Evolutionary conservation across 2,113 vertebrate genomes (phyloP).

Genomic region (Psephotus haematonotus): DNA sequence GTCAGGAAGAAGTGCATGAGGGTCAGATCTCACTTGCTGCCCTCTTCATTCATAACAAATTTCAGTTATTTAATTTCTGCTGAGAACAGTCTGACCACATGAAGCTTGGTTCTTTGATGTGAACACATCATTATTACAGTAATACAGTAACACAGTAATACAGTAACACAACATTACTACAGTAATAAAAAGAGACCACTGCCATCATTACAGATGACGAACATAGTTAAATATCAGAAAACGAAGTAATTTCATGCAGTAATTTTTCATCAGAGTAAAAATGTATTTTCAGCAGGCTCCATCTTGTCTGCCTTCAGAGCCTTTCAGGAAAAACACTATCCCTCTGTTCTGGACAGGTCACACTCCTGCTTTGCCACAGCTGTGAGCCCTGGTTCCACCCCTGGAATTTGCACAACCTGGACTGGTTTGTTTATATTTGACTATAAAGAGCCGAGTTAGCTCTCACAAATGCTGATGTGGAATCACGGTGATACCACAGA

Average conservation of each 20-base stretch:
- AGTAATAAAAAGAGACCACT: neutral
- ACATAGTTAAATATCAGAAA: neutral
- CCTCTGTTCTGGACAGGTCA: neutral
- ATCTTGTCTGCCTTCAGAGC: neutral
- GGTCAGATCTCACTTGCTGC: neutral
- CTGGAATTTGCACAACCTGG: constrained; percentile 8
- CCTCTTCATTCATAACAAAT: neutral
- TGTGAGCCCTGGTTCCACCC: neutral
- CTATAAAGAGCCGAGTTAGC: neutral
- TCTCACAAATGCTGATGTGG: neutral
- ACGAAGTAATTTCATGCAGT: neutral
- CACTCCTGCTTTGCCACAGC: neutral
- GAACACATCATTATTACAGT: neutral
- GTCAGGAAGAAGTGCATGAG: neutral
- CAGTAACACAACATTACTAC: neutral
- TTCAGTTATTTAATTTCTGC: neutral
- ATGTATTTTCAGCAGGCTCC: neutral
- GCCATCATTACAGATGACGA: neutral
- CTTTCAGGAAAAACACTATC: neutral
- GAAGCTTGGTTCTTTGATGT: neutral
- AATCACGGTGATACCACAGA: neutral
- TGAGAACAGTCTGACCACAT: constrained; percentile 22
- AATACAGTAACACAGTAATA: neutral
- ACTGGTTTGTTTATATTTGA: neutral
- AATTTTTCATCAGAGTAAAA: neutral